These are phyloP conservation scores for Habrosyne pyritoides DNA, from an alignment of 2,888 invertebrate genomes.

Conservation along the genomic window DNA sequence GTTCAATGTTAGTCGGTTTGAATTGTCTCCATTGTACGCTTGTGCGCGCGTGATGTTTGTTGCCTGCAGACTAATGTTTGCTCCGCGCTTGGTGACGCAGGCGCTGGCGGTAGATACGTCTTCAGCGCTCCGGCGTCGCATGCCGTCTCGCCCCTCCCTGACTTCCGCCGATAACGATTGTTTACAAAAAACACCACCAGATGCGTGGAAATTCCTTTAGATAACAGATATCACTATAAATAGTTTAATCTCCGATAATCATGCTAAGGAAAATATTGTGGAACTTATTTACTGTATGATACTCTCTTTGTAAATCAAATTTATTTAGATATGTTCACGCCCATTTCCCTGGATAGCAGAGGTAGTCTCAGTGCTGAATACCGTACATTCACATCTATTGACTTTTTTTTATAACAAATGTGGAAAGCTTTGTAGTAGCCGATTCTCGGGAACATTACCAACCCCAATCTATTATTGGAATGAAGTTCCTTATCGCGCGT, in stretches of 20 bases:
- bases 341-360: no score
- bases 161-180: neutral
- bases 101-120: constrained; percentile 8
- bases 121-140: neutral
- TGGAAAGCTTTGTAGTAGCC: no score
- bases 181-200: neutral
- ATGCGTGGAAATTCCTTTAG: neutral
- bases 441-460: no score
- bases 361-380: no score
- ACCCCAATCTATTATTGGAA: no score
- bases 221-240: neutral
- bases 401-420: no score
- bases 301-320: no score
- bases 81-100: constrained; percentile 23
- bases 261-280: neutral
- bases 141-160: neutral
- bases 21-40: constrained; percentile 26
- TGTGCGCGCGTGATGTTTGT: constrained; percentile 25
- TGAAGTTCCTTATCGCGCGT: no score
- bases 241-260: neutral
- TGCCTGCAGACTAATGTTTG: constrained; percentile 9
- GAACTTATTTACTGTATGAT: neutral
- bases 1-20: constrained; percentile 39
- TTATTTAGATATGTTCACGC: no score
- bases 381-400: no score